Evolutionary conservation across 2,888 invertebrate genomes (phyloP), one percentile per base, ranked within the genome.

Genomic region (Lymantria dispar): DNA sequence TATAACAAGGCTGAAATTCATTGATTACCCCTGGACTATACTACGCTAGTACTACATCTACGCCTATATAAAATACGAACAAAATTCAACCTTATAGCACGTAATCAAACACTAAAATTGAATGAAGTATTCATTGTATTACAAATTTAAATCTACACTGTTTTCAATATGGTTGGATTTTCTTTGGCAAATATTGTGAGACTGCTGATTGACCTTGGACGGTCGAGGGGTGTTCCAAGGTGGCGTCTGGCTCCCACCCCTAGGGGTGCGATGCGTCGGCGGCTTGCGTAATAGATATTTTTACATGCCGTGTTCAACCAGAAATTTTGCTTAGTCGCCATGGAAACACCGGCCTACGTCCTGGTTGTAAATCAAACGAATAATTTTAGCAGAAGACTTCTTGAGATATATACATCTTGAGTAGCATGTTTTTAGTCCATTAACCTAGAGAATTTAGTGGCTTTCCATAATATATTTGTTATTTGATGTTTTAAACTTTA

Each of bases 261-360:
- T 62, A 56, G 58, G 50, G 40, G 40, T 52, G 63, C 76, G 76
- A 74, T 78, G 85, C 80, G 84, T 78, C 76, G 82, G 67, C 74
- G 74, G 74, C 73, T 84, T 85, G 78, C 83, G 87, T 87, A 87
- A 85, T 82, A 82, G 80, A 82, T 85, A 85, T 85, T 85, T 87
- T 84, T 83, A 83, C 76, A 72, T 72, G 66, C 60, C 58, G 62
- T 60, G 62, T 58, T 64, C 68, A 60, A 60, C 56, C 56, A 64
- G 63, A 70, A 70, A 68, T 68, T 74, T 68, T 59, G 74, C 67
- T 66, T 53, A 62, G 72, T 74, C 55, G 70, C 59, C 71, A 70
- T 71, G 59, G 70, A 41, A 63, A 76, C 73, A 58, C 40, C 15
- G 44, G 11, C 43, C 39, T 43, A 47, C 45, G 30, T 29, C 30